Conservation (phyloP, 1,140 invertebrate species). For the Pinna nobilis region DNA sequence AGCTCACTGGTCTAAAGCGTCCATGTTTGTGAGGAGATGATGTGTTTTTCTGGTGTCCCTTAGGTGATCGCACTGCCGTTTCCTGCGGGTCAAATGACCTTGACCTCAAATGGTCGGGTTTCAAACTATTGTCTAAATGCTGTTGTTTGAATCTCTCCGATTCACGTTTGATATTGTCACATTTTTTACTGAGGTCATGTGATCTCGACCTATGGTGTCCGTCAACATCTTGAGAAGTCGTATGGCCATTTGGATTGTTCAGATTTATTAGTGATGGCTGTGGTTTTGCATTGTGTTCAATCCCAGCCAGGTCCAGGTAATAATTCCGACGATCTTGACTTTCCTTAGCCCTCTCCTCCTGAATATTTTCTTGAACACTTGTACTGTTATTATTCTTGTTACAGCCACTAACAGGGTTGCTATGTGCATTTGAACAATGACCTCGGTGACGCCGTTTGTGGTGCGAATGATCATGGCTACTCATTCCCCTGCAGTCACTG, state of each 20-base stretch:
- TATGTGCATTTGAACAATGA: conserved; percentile 25
- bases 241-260: conserved; percentile 41
- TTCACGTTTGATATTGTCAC: conserved; percentile 55
- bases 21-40: conserved; percentile 47
- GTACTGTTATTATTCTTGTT: conserved; percentile 41
- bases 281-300: conserved; percentile 71
- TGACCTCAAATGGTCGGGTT: conserved; percentile 60
- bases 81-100: conserved; percentile 68
- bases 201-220: conserved; percentile 62
- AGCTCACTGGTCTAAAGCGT: conserved; percentile 62
- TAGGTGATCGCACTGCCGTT: conserved; percentile 34
- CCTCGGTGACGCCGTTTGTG: conserved; percentile 58
- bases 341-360: conserved; percentile 58
- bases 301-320: conserved; percentile 75
- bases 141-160: conserved; percentile 44
- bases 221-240: background rate
- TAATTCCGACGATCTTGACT: conserved; percentile 73
- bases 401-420: conserved; percentile 29
- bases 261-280: conserved; percentile 44
- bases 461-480: conserved; percentile 52
- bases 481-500: conserved; percentile 59
- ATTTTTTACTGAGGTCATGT: conserved; percentile 57
- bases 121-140: conserved; percentile 24
- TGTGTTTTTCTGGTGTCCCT: conserved; percentile 36
- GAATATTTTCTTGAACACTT: conserved; percentile 35